Base-by-base conservation (phyloP, 1,140 invertebrate genomes). In the Lucilia cuprina region DNA sequence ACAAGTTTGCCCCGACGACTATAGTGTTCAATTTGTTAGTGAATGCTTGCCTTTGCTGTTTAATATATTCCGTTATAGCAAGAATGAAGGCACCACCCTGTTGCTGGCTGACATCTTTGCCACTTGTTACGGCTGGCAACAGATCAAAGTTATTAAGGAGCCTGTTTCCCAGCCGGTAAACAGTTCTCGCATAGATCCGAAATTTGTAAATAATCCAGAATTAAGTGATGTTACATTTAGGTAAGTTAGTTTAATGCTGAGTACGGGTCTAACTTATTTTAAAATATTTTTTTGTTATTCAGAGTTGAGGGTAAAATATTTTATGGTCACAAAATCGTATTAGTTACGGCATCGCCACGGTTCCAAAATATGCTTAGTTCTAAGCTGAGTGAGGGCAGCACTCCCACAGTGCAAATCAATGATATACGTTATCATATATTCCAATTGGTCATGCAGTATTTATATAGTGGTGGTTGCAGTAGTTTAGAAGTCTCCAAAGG, bases 161-260 rank as follows among this genome's bases (percentile, higher is more conserved):
- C 94, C 95, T 13, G 93, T 94, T 3, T 92, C 95, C 30, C 93
- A 94, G 10, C 91, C 92, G 7, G 92, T 93, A 14, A 93, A 94
- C 85, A 94, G 95, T 65, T 95, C 96, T 1, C 93, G 96, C 82
- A 97, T 97, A 85, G 96, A 97, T 92, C 96, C 96, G 1, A 96
- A 96, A 88, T 98, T 97, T 92, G 96, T 98, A 78, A 98, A 98
- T 91, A 98, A 98, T 92, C 96, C 96, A 0, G 97, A 97, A 87
- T 92, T 98, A 13, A 96, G 96, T 86, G 97, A 98, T 91, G 96
- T 98, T 25, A 97, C 96, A 85, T 98, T 98, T 89, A 92, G 93
- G 93, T 93, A 87, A 85, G 25, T 30, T 30, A 30, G 25, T 30
- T 30, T 30, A 30, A 30, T 2, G 55, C 19, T 21, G 2, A 25